Evolutionary conservation across 2,797 vertebrate genomes (phyloP), one percentile per base, ranked within the genome.

Genomic region (Pempheris klunzingeri): DNA sequence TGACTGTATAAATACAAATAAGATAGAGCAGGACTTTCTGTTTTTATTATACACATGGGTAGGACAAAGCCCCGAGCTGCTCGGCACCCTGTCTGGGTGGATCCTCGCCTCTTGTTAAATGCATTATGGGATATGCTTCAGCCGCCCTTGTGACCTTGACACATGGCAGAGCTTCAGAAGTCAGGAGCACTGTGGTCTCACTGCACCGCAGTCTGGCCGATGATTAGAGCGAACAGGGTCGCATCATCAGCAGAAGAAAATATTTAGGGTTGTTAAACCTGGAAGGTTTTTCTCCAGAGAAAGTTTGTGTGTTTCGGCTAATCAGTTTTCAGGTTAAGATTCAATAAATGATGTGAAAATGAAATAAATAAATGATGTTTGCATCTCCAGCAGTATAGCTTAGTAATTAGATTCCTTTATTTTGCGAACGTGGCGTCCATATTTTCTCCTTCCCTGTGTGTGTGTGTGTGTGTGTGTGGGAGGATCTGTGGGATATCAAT

Each of bases 401-500:
- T 49, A 6, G n/a, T 39, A 52, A 47, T 74, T 41, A 17, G 50
- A 59, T 63, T 39, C 18, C 26, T 65, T 58, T 61, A 36, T 58
- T 74, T 52, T 80, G 41, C 3, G 0, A 28, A 34, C 5, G 5
- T 6, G 2, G 9, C 26, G 3, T 41, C 39, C 6, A 20, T 24
- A 36, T 55, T 55, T 59, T 20, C 46, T 63, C 3, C 20, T 5
- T 18, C 10, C 8, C 11, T 67, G 20, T 38, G 10, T 52, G 22
- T 43, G 26, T 49, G 4, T 59, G 53, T 15, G 9, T 49, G 5
- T 24, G 36, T 24, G 4, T 15, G 15, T 55, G 39, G 26, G 20
- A 8, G 13, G 36, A 46, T n/a, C n/a, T n/a, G n/a, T n/a, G n/a
- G n/a, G n/a, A n/a, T n/a, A 78, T 76, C 69, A 79, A 70, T 73